phyloP scores from a whole-genome alignment of 2,113 vertebrate genomes.

The Anser brachyrhynchus region DNA sequence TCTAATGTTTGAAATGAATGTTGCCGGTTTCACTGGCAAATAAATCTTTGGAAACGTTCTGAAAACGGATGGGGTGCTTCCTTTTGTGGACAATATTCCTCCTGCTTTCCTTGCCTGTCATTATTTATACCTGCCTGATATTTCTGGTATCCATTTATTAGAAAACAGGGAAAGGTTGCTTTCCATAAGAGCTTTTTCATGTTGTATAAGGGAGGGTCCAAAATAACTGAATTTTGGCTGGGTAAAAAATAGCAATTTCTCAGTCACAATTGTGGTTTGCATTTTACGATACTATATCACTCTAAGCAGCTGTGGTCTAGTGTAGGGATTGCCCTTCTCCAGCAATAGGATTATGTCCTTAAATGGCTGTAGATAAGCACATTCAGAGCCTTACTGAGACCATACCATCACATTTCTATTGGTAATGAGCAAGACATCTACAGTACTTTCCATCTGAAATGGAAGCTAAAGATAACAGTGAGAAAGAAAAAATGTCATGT shows the following conservation, averaged over 20 bases:
- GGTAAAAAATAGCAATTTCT: background rate
- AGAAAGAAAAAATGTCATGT: background rate
- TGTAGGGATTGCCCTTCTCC: conserved; percentile 7
- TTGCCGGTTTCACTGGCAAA: conserved; percentile 9
- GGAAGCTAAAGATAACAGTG: conserved; percentile 12
- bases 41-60: conserved; percentile 2
- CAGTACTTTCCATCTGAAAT: conserved; percentile 9
- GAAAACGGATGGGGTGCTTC: background rate
- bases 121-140: background rate
- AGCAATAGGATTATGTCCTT: background rate
- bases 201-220: background rate
- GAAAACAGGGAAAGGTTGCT: background rate
- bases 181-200: conserved; percentile 12
- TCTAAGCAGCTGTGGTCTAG: conserved; percentile 10
- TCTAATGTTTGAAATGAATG: conserved; percentile 15
- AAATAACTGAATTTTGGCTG: conserved; percentile 23
- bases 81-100: background rate
- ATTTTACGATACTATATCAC: background rate
- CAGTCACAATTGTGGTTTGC: background rate
- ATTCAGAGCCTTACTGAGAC: conserved; percentile 2
- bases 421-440: background rate
- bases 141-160: background rate
- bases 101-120: background rate
- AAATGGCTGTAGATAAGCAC: conserved; percentile 25
- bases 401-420: background rate